phyloP scores from a whole-genome alignment of 2,888 invertebrate genomes.

The Cepaea hortensis region DNA sequence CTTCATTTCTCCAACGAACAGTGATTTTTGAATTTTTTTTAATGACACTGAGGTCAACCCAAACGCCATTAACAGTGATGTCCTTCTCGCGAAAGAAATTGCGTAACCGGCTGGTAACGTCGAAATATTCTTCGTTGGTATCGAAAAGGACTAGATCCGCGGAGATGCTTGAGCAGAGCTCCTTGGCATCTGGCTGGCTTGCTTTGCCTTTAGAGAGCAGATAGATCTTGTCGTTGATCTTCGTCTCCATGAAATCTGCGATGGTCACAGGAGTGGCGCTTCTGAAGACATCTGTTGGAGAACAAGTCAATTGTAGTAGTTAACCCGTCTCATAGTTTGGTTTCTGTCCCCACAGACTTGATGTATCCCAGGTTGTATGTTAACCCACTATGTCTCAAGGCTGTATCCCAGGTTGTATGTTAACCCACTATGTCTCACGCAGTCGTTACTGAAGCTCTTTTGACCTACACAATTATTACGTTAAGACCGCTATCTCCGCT shows the following conservation, averaged over 20 bases:
- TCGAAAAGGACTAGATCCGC: background rate
- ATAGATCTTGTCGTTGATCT: background rate
- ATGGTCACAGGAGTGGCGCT: background rate
- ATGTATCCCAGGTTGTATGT: too few species aligned
- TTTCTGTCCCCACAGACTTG: too few species aligned
- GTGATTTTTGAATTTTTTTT: background rate
- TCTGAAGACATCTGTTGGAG: background rate
- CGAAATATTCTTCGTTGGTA: conserved; percentile 15
- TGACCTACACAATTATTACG: too few species aligned
- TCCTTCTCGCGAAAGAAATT: background rate
- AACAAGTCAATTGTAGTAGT: too few species aligned
- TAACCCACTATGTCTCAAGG: too few species aligned
- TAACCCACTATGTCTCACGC: too few species aligned
- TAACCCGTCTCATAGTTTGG: too few species aligned
- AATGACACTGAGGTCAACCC: background rate
- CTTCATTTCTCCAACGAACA: conserved; percentile 10
- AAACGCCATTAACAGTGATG: background rate
- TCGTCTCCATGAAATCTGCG: background rate
- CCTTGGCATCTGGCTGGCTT: background rate
- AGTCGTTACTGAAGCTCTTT: too few species aligned
- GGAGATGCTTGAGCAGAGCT: background rate
- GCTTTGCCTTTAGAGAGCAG: background rate
- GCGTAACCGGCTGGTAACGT: background rate
- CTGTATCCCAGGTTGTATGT: too few species aligned
- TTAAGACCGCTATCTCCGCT: too few species aligned